Evolutionary conservation across 1,140 invertebrate genomes (phyloP).

Genomic region (Neodiprion pinetum): DNA sequence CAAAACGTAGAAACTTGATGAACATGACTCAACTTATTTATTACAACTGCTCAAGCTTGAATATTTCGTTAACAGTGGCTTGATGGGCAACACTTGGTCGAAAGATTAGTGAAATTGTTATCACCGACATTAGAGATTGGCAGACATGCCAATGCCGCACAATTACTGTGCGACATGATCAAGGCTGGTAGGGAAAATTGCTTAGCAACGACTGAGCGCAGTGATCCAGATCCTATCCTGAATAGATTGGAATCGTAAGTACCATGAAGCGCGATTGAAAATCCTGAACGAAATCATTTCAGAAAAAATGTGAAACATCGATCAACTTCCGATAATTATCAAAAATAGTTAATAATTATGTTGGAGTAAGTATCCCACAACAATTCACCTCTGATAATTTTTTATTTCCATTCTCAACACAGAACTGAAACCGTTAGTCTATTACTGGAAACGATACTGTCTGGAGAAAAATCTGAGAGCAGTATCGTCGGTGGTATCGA

Average conservation of each 20-base stretch:
- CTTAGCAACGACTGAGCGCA: conserved; percentile 65
- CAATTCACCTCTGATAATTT: too few species aligned
- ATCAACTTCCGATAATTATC: too few species aligned
- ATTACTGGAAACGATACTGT: conserved; percentile 76
- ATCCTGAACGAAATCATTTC: conserved; percentile 49
- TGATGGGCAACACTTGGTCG: conserved; percentile 84
- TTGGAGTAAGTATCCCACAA: too few species aligned
- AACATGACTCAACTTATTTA: conserved; percentile 26
- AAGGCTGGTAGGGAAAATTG: conserved; percentile 72
- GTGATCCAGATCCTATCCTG: conserved; percentile 71
- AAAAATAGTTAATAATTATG: too few species aligned
- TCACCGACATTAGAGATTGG: conserved; percentile 76
- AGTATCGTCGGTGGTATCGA: conserved; percentile 80
- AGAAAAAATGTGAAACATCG: conserved; percentile 11
- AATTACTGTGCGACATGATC: conserved; percentile 84
- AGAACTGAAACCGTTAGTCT: conserved; percentile 72
- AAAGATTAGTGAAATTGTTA: conserved; percentile 81
- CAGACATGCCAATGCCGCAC: conserved; percentile 81
- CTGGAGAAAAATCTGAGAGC: conserved; percentile 73
- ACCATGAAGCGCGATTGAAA: conserved; percentile 20
- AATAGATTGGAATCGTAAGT: conserved; percentile 77
- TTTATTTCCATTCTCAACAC: conserved; percentile 41
- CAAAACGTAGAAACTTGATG: background rate
- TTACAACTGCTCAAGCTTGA: background rate
- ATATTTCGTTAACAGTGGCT: conserved; percentile 77